These are phyloP conservation scores for Pelochelys cantorii DNA, from an alignment of 2,797 vertebrate genomes.

Conservation along the genomic window DNA sequence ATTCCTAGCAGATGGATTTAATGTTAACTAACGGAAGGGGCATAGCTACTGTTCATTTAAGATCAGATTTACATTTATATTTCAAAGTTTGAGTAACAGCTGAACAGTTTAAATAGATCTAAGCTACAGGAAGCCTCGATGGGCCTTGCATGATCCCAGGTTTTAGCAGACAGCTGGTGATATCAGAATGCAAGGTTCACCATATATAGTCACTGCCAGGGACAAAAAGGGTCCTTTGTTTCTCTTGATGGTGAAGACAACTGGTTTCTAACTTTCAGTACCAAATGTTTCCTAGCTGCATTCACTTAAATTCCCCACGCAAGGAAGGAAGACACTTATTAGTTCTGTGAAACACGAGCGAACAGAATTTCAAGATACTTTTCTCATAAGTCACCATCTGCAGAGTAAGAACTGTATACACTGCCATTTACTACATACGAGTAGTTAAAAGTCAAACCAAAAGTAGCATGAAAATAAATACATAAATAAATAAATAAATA, in stretches of 20 bases:
- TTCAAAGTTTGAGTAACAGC: neutral
- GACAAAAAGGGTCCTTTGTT: neutral
- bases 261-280: neutral
- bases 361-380: neutral
- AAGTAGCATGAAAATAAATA: neutral
- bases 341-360: conserved; percentile 26
- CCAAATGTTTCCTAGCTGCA: neutral
- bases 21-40: fast-evolving
- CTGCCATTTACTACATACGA: neutral
- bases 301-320: neutral
- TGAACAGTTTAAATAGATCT: neutral
- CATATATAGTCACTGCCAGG: neutral
- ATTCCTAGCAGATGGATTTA: neutral
- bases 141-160: neutral
- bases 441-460: neutral
- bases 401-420: neutral
- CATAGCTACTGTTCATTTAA: neutral
- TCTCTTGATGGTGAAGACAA: neutral
- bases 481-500: neutral
- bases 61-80: neutral
- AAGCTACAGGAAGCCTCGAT: neutral
- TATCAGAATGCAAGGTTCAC: neutral
- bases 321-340: conserved; percentile 4
- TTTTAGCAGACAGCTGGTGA: neutral
- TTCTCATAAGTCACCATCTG: conserved; percentile 32